Percentiles rank a stretch among this genome's conserved stretches.
Evolutionary conservation across 2,113 vertebrate genomes (phyloP).

Genomic region (Hyaena hyaena): DNA sequence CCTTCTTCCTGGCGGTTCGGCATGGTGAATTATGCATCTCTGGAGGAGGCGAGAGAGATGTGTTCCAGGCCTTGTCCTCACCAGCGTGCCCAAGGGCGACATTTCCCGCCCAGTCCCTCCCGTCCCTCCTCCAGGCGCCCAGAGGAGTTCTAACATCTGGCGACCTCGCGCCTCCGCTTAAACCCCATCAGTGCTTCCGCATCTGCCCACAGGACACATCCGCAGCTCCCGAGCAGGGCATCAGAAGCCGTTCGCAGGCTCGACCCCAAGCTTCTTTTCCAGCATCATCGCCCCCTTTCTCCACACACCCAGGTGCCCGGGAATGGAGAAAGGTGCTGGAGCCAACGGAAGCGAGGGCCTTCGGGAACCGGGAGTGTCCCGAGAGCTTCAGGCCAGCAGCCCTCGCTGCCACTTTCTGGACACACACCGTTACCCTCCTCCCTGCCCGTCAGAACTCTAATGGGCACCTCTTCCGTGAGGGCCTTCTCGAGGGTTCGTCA

Average conservation of each 20-base stretch:
- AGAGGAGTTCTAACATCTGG: background rate
- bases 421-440: background rate
- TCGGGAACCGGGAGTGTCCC: background rate
- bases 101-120: background rate
- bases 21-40: background rate
- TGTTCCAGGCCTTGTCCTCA: background rate
- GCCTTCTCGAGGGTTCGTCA: background rate
- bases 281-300: background rate
- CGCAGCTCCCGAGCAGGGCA: background rate
- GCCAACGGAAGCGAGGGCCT: background rate
- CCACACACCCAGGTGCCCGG: background rate
- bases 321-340: background rate
- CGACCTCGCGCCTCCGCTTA: background rate
- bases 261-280: background rate
- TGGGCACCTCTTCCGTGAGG: background rate
- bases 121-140: background rate
- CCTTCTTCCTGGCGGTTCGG: background rate
- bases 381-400: background rate
- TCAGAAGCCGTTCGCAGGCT: background rate
- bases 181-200: background rate
- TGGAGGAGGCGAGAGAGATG: background rate
- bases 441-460: background rate
- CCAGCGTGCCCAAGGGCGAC: background rate
- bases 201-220: background rate
- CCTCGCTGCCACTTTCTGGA: background rate